A percentile compares a stretch with the other conserved stretches of the same genome.
These are phyloP conservation scores for Hemicentrotus pulcherrimus DNA, from an alignment of 35 echinoderm and acorn worm species.

Conservation along the genomic window DNA sequence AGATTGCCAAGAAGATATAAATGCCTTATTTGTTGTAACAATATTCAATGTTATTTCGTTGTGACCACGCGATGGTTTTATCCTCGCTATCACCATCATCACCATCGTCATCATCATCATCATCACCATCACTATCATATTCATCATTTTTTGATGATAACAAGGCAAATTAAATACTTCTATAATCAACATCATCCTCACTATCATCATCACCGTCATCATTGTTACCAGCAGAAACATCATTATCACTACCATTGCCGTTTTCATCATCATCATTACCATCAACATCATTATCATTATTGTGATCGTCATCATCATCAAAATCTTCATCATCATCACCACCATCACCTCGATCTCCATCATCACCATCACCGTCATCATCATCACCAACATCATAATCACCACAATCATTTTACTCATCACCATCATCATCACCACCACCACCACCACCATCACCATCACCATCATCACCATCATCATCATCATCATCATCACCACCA, in stretches of 20 bases:
- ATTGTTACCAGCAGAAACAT: neutral
- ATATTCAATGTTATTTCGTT: no score
- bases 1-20: no score
- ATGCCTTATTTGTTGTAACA: no score
- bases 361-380: neutral
- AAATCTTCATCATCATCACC: neutral
- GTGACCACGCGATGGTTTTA: no score
- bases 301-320: neutral
- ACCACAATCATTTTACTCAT: neutral
- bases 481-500: neutral
- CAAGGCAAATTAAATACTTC: no score
- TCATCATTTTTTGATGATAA: no score
- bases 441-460: neutral
- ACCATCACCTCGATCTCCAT: neutral
- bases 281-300: neutral
- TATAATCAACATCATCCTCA: neutral
- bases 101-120: neutral
- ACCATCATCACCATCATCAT: neutral
- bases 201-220: neutral
- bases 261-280: neutral
- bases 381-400: neutral
- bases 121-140: neutral
- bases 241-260: neutral
- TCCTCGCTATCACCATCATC: neutral
- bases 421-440: neutral